phyloP scores from a whole-genome alignment of 2,797 vertebrate genomes.

The Cyclopterus lumpus region DNA sequence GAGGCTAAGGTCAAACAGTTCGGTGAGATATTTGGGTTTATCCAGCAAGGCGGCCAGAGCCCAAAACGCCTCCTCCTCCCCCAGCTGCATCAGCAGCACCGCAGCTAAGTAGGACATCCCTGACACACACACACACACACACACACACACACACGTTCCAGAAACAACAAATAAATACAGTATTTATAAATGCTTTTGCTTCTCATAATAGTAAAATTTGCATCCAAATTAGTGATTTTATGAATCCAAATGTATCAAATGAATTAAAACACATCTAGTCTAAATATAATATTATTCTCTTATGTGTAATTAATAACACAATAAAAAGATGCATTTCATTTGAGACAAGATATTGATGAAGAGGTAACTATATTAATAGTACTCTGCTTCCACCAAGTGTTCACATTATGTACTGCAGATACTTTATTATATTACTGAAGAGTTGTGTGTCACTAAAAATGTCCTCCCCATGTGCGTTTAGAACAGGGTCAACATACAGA shows the following conservation, averaged over 20 bases:
- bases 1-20: conserved; percentile 80
- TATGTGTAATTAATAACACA: not conserved
- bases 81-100: conserved; percentile 83
- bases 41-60: conserved; percentile 80
- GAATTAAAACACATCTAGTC: not conserved
- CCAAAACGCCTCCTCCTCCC: conserved; percentile 85
- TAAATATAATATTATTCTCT: not conserved
- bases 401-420: conserved; percentile 27
- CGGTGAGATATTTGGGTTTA: conserved; percentile 77
- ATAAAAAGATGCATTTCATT: not conserved
- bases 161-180: not conserved
- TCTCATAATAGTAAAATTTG: not conserved
- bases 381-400: conserved; percentile 65
- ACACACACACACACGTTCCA: conserved; percentile 18
- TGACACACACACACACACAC: conserved; percentile 47
- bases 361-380: not conserved
- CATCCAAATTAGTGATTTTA: not conserved
- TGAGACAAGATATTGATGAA: not conserved
- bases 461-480: no score
- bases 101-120: conserved; percentile 86
- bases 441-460: no score
- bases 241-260: not conserved
- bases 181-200: not conserved
- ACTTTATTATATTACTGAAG: not conserved
- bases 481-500: not conserved